Evolutionary conservation across 2,888 invertebrate genomes (phyloP).

Genomic region (Polietes domitor): DNA sequence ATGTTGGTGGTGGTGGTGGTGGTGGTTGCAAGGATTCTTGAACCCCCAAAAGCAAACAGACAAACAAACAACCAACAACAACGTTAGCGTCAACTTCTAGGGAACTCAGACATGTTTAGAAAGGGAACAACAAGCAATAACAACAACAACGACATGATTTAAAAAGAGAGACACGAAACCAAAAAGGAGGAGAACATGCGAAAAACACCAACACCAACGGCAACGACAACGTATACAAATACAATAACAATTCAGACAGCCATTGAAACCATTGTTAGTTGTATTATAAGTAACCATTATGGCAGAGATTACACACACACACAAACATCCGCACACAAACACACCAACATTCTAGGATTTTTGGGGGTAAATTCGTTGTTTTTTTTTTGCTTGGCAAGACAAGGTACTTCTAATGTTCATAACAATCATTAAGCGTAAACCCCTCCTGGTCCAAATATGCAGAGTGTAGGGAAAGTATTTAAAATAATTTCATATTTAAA

Average conservation of each 20-base stretch:
- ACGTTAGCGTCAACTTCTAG: conserved; percentile 8
- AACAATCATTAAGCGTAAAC: conserved; percentile 20
- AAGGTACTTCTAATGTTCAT: conserved; percentile 8
- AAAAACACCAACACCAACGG: conserved; percentile 27
- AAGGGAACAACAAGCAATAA: conserved; percentile 19
- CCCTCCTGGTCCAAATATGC: not conserved
- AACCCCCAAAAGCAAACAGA: conserved; percentile 45
- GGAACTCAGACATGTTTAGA: conserved; percentile 42
- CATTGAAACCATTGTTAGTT: conserved; percentile 64
- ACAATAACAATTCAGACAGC: conserved; percentile 66
- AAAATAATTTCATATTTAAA: too few relatives aligned
- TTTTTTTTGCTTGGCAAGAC: conserved; percentile 6
- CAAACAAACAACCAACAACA: conserved; percentile 17
- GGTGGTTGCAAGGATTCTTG: conserved; percentile 56
- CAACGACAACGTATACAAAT: conserved; percentile 30
- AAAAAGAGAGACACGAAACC: conserved; percentile 20
- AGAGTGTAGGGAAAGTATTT: not conserved
- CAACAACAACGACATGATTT: conserved; percentile 32
- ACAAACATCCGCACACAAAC: conserved; percentile 17
- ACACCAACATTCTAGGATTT: not conserved
- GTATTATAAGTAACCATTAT: conserved; percentile 63
- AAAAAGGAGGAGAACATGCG: not conserved
- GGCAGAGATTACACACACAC: conserved; percentile 57
- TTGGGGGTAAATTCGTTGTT: conserved; percentile 9
- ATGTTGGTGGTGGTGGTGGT: conserved; percentile 13